Evolutionary conservation across 2,113 vertebrate species (phyloP).

Genomic region (Podarcis cretensis): DNA sequence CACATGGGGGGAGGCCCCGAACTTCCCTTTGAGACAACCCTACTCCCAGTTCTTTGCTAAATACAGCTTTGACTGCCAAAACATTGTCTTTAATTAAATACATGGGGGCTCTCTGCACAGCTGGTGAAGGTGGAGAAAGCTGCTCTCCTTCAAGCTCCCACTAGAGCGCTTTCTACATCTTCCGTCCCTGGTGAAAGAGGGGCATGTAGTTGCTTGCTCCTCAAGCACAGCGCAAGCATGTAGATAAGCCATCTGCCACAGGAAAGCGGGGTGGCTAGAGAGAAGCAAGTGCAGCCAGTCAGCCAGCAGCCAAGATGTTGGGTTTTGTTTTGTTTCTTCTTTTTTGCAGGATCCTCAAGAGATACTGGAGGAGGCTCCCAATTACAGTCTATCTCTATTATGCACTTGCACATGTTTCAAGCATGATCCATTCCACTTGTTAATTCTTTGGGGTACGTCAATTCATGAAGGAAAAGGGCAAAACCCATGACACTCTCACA

Average conservation of each 20-base stretch:
- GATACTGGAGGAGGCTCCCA: neutral
- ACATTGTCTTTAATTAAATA: conserved; percentile 9
- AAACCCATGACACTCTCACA: neutral
- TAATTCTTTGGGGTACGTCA: neutral
- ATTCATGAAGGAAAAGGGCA: neutral
- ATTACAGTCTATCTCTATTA: neutral
- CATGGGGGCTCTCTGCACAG: neutral
- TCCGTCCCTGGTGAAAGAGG: neutral
- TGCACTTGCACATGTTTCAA: neutral
- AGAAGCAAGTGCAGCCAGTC: neutral
- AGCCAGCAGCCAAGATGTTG: neutral
- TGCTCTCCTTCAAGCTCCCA: neutral
- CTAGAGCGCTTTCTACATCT: neutral
- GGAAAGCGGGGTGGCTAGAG: neutral
- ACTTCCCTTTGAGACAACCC: conserved; percentile 24
- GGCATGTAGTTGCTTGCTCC: neutral
- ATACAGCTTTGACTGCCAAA: conserved; percentile 1
- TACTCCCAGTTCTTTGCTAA: neutral
- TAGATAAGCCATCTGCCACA: neutral
- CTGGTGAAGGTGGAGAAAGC: neutral
- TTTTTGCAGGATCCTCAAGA: neutral
- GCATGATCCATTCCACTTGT: neutral
- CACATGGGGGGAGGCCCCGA: conserved; percentile 12
- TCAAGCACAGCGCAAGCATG: neutral
- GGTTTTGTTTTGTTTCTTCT: neutral